Conservation (phyloP, 2,113 vertebrate genomes). For the Gymnogyps californianus region DNA sequence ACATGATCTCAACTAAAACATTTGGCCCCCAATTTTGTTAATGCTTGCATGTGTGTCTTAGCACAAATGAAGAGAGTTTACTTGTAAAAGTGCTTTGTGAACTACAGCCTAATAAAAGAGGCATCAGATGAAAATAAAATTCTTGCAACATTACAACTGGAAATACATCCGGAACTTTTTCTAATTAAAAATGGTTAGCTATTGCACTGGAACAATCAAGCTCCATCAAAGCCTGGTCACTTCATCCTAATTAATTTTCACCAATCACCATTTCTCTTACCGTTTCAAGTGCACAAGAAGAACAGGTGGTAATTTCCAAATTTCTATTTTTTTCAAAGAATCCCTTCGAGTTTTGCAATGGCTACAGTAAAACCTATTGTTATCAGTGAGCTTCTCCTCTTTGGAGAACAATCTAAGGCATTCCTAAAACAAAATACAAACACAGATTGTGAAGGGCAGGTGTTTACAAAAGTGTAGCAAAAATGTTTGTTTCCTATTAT, state of each 20-base stretch:
- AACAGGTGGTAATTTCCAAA: slow-evolving; percentile 97
- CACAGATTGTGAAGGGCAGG: background rate
- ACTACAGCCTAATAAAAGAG: background rate
- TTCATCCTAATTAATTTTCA: background rate
- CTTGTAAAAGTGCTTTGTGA: background rate
- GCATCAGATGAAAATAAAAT: background rate
- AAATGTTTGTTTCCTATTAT: background rate
- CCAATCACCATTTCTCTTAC: slow-evolving; percentile 61
- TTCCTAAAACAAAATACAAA: slow-evolving; percentile 75
- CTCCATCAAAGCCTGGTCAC: background rate
- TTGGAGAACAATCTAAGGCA: slow-evolving; percentile 97
- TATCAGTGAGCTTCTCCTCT: slow-evolving; percentile 94
- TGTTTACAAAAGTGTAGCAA: background rate
- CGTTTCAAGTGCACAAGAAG: slow-evolving; percentile 94
- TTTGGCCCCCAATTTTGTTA: background rate
- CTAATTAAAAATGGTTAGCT: background rate
- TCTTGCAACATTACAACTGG: background rate
- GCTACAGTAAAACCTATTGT: slow-evolving; percentile 94
- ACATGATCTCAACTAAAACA: background rate
- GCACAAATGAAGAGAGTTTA: background rate
- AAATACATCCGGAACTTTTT: background rate
- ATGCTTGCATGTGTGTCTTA: background rate
- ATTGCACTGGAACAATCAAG: background rate
- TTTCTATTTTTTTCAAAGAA: slow-evolving; percentile 96
- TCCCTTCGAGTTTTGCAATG: slow-evolving; percentile 94